These are phyloP conservation scores for Dendrocopos noguchii DNA, from an alignment of 2,113 vertebrate species.

Conservation along the genomic window DNA sequence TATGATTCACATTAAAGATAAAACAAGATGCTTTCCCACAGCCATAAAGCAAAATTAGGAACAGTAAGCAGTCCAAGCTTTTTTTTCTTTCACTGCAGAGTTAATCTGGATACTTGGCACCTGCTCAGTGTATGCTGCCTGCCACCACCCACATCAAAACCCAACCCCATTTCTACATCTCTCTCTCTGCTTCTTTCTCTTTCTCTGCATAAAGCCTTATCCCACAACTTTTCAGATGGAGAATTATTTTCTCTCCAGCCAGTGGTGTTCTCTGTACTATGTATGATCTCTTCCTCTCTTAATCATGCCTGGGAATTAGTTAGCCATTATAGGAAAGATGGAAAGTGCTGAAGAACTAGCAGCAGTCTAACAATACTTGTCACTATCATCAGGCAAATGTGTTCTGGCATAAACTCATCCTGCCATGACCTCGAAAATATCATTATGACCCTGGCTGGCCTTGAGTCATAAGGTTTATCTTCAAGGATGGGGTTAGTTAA, in stretches of 20 bases:
- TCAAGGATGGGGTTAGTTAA: neutral
- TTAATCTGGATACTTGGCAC: neutral
- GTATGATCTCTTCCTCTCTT: neutral
- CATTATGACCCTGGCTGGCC: neutral
- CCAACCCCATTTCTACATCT: rapidly evolving
- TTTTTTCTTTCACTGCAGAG: neutral
- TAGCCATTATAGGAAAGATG: neutral
- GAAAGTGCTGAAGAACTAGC: neutral
- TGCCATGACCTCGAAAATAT: neutral
- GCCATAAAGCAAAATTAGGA: neutral
- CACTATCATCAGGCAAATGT: neutral
- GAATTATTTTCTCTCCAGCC: neutral
- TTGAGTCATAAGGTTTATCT: neutral
- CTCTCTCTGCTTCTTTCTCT: neutral
- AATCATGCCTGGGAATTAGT: neutral
- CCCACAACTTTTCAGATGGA: neutral
- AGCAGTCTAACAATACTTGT: neutral
- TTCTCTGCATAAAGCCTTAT: neutral
- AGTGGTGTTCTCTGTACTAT: neutral
- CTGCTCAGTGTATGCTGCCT: neutral
- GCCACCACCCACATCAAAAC: neutral
- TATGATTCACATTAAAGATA: neutral
- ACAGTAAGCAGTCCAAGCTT: neutral
- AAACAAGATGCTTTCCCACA: neutral
- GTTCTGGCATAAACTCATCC: neutral